Conservation (phyloP, 2,888 invertebrate species). For the Alviniconcha strummeri region DNA sequence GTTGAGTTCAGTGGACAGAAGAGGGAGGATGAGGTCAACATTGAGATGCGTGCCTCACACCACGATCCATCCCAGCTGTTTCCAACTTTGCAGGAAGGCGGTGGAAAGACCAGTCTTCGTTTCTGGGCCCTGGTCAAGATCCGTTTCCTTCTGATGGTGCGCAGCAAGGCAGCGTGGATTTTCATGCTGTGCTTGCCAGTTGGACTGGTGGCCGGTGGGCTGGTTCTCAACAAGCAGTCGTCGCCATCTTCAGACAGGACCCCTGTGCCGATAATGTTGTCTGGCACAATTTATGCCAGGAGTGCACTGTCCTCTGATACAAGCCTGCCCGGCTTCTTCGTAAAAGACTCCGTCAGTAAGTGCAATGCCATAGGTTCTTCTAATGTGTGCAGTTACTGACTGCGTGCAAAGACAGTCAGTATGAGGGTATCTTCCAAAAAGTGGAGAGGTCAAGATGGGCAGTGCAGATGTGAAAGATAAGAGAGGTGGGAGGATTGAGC, state of each 20-base stretch:
- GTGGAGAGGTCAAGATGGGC: too few species aligned
- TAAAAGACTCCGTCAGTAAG: slow-evolving; percentile 53
- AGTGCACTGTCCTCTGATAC: background rate
- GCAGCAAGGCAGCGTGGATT: slow-evolving; percentile 48
- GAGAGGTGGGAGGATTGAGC: too few species aligned
- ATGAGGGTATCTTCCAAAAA: background rate
- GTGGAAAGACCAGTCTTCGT: slow-evolving; percentile 43
- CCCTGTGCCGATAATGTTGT: slow-evolving; percentile 40
- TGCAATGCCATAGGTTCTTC: slow-evolving; percentile 2
- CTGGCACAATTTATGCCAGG: slow-evolving; percentile 33
- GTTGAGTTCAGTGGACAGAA: background rate
- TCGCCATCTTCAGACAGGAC: background rate
- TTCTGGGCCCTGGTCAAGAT: slow-evolving; percentile 56
- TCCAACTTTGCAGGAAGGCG: background rate
- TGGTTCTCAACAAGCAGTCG: slow-evolving; percentile 48
- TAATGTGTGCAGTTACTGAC: background rate
- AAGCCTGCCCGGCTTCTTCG: slow-evolving; percentile 25
- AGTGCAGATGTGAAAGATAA: too few species aligned
- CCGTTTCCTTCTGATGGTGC: slow-evolving; percentile 44
- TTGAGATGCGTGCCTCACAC: slow-evolving; percentile 4
- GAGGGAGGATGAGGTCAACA: background rate
- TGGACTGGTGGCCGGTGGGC: slow-evolving; percentile 52
- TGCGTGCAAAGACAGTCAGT: background rate
- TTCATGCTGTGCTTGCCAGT: slow-evolving; percentile 59
- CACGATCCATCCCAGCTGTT: background rate